Conservation (phyloP, 2,888 invertebrate species). For the Xanthia togata region DNA sequence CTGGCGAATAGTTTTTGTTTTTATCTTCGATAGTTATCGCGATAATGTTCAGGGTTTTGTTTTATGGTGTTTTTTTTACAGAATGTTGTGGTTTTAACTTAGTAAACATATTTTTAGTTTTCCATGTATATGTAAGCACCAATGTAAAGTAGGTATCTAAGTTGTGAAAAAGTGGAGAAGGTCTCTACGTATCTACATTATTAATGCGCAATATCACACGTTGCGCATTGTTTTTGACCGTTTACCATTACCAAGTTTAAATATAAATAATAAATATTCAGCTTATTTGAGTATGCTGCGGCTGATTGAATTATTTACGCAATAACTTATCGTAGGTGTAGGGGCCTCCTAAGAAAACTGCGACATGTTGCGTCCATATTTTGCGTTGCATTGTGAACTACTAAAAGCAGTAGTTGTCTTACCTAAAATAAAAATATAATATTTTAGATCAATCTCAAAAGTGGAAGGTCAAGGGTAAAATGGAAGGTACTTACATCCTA, state of each 20-base stretch:
- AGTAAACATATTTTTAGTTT: background rate
- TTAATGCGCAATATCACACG: background rate
- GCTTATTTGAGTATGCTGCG: background rate
- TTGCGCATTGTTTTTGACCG: background rate
- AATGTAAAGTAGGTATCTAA: background rate
- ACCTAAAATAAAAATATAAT: background rate
- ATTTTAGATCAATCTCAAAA: background rate
- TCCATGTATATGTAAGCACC: too few relatives aligned
- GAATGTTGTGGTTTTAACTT: background rate
- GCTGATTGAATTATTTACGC: background rate
- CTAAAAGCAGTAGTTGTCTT: background rate
- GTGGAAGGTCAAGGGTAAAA: too few relatives aligned
- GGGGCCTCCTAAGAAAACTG: background rate
- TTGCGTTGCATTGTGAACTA: background rate
- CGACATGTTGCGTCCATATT: background rate
- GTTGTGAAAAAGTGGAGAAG: background rate
- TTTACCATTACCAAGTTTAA: too few relatives aligned
- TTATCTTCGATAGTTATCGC: background rate
- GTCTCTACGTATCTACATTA: background rate
- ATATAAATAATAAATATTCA: too few relatives aligned
- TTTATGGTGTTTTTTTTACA: background rate
- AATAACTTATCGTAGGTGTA: too few relatives aligned
- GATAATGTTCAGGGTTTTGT: constrained; percentile 6
- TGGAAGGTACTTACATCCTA: too few relatives aligned
- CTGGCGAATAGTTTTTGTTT: constrained; percentile 16